phyloP scores from a whole-genome alignment of 2,888 invertebrate genomes.

The Odontomyia ornata region DNA sequence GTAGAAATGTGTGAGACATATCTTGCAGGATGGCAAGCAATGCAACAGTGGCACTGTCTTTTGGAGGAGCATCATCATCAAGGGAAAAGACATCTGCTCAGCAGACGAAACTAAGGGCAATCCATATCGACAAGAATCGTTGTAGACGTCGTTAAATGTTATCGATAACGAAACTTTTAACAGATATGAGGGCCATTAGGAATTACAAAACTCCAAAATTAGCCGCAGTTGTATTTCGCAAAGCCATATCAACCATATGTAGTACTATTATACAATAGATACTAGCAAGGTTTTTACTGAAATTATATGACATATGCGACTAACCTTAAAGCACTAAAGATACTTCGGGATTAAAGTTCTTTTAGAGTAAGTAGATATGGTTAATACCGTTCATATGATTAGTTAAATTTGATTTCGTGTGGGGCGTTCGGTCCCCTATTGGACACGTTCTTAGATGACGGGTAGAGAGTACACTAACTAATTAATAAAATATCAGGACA shows the following conservation, averaged over 20 bases:
- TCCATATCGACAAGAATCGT: slow-evolving; percentile 19
- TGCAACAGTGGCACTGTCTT: neutral
- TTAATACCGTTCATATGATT: too few species aligned
- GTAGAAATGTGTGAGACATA: neutral
- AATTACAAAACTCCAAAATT: neutral
- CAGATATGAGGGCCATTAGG: slow-evolving; percentile 38
- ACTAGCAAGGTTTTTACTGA: neutral
- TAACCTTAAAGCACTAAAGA: too few species aligned
- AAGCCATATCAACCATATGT: neutral
- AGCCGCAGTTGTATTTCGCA: neutral
- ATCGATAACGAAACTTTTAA: slow-evolving; percentile 36
- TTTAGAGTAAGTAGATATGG: too few species aligned
- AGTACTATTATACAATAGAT: too few species aligned
- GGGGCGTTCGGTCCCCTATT: too few species aligned
- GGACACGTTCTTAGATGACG: too few species aligned
- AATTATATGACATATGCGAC: too few species aligned
- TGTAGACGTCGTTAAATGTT: slow-evolving; percentile 46
- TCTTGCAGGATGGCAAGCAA: neutral
- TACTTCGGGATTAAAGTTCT: too few species aligned
- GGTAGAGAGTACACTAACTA: too few species aligned
- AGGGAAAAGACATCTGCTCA: slow-evolving; percentile 35
- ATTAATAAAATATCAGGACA: too few species aligned
- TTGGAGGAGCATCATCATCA: neutral
- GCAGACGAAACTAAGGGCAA: slow-evolving; percentile 30
- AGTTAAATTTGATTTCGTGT: too few species aligned